phyloP scores from a whole-genome alignment of 2,888 invertebrate genomes.

The Tryphoninae sp. region DNA sequence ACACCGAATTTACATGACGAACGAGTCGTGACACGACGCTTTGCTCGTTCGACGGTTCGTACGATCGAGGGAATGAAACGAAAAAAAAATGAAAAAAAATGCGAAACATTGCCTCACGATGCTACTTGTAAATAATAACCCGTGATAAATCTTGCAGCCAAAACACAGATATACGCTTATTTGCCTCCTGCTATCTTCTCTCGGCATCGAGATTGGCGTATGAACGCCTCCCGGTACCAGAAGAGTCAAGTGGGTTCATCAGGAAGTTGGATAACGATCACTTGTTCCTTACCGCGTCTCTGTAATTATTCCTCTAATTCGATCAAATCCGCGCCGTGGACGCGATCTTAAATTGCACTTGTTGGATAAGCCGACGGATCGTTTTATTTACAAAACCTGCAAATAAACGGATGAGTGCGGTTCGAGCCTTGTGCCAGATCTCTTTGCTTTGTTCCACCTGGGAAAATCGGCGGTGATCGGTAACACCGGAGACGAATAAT shows the following conservation, averaged over 20 bases:
- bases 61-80: slow-evolving; percentile 1
- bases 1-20: slow-evolving; percentile 54
- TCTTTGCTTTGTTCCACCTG: not conserved
- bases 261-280: slow-evolving; percentile 59
- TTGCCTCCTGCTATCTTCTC: slow-evolving; percentile 17
- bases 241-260: slow-evolving; percentile 52
- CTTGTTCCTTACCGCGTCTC: slow-evolving; percentile 26
- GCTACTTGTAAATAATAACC: not conserved
- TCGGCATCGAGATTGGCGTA: slow-evolving; percentile 34
- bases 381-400: too few species aligned
- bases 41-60: slow-evolving; percentile 16
- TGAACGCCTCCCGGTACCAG: slow-evolving; percentile 22
- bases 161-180: not conserved
- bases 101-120: not conserved
- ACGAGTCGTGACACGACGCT: slow-evolving; percentile 55
- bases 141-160: not conserved
- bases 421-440: not conserved
- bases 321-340: slow-evolving; percentile 33
- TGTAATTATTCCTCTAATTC: slow-evolving; percentile 59
- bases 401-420: not conserved
- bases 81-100: slow-evolving; percentile 1
- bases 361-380: slow-evolving; percentile 16
- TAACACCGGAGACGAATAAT: not conserved
- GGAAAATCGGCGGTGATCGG: not conserved
- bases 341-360: slow-evolving; percentile 51